These are phyloP conservation scores for Pseudoatta argentina DNA, from an alignment of 1,140 invertebrate species.

Conservation along the genomic window DNA sequence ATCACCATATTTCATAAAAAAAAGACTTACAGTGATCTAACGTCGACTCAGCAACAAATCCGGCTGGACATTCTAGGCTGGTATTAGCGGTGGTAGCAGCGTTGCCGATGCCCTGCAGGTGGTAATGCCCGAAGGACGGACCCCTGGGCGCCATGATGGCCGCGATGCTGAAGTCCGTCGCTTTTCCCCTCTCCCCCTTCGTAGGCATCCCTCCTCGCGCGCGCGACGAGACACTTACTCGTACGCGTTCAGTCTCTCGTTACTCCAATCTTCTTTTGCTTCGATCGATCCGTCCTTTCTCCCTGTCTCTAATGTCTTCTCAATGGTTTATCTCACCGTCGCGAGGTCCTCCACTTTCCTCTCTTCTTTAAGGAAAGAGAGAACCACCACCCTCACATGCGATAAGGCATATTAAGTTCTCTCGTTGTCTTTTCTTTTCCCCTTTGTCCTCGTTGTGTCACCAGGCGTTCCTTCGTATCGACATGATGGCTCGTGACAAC, in stretches of 20 bases:
- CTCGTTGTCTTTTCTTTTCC: not conserved
- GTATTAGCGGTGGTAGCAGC: constrained; percentile 79
- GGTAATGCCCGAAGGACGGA: constrained; percentile 86
- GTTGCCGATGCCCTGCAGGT: constrained; percentile 82
- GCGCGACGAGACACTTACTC: constrained; percentile 77
- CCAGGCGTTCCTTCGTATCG: constrained; percentile 62
- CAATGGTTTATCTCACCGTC: not conserved
- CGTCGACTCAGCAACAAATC: constrained; percentile 77
- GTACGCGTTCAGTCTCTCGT: constrained; percentile 30
- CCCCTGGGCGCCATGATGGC: constrained; percentile 90
- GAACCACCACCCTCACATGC: constrained; percentile 62
- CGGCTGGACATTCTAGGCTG: constrained; percentile 79
- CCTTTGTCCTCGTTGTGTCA: constrained; percentile 24
- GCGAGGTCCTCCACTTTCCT: not conserved
- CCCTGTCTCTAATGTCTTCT: not conserved
- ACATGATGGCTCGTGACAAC: constrained; percentile 7
- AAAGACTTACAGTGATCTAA: constrained; percentile 83
- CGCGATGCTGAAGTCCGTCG: constrained; percentile 93
- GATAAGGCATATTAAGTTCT: constrained; percentile 10
- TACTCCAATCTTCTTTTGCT: constrained; percentile 27
- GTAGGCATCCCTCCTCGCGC: constrained; percentile 86
- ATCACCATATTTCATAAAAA: not conserved
- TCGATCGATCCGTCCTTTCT: not conserved
- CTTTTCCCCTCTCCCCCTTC: constrained; percentile 86
- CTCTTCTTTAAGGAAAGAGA: not conserved